Evolutionary conservation across 2,797 vertebrate species (phyloP), one percentile per base, ranked within the genome.

Genomic region (Phaenicophaeus curvirostris): DNA sequence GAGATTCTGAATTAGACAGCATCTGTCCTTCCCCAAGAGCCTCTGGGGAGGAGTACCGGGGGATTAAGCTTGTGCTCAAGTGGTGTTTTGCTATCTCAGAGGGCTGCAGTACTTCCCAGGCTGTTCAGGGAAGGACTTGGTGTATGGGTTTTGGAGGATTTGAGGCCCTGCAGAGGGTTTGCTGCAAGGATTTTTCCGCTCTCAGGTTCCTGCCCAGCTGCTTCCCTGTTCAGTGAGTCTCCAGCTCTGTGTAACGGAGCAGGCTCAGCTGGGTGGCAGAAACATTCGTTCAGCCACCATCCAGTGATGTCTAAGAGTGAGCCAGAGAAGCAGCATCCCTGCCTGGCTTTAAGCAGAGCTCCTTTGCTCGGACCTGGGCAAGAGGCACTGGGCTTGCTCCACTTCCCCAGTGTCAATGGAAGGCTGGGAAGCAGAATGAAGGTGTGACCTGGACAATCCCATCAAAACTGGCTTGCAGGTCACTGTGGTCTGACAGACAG

Each of bases 361-460:
- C 19, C 50, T 44, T 4, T 62, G 51, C 7, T 73, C 4, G 3
- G 16, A 8, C 9, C 1, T 2, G 44, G 46, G 53, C 0, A 0
- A 37, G 33, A 85, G 54, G 65, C 23, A 3, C 14, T 17, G 42
- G n/a, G 27, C 11, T 53, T 83, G 19, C 72, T 69, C 31, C 3
- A 31, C 23, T 12, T 50, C 24, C 21, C 31, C 0, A 0, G 11
- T 1, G 2, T 0, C n/a, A 73, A 30, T n/a, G 54, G 23, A 72
- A 65, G 41, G 76, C 44, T 90, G 86, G 50, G 35, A 27, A 68
- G 65, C 31, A 71, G 75, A 30, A 71, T 20, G 27, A 41, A 19
- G 57, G 0, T 54, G 33, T 57, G 76, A 28, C 8, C 9, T 13
- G 71, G 11, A n/a, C 21, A 65, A 3, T 4, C 11, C 35, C 18